Conservation (phyloP, 2,888 invertebrate genomes). For the Lottia gigantea region DNA sequence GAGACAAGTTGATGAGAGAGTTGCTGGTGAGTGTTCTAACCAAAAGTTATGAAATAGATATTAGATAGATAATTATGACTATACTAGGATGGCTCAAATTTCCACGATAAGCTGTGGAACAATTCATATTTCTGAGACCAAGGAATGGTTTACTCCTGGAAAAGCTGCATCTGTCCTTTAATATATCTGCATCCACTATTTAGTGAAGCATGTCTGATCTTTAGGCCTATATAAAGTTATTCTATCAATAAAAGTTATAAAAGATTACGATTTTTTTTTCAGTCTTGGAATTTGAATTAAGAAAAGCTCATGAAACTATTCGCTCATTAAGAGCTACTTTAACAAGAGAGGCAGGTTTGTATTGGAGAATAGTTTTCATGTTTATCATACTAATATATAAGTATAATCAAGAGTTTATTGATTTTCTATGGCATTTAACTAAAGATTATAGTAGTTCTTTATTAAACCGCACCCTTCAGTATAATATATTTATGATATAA, state of each 20-base stretch:
- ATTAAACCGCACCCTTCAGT: too few species aligned
- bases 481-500: too few species aligned
- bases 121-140: too few species aligned
- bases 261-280: conserved; percentile 34
- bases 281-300: conserved; percentile 86
- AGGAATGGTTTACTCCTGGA: too few species aligned
- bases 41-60: too few species aligned
- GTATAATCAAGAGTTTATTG: background rate
- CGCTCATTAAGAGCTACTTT: conserved; percentile 83
- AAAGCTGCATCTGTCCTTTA: too few species aligned
- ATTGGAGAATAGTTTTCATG: too few species aligned
- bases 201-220: background rate
- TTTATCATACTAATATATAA: background rate
- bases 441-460: background rate
- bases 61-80: too few species aligned
- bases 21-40: conserved; percentile 72
- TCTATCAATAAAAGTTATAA: background rate
- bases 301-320: conserved; percentile 88
- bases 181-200: too few species aligned
- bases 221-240: background rate
- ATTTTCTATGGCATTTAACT: background rate
- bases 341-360: conserved; percentile 71
- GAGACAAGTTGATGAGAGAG: conserved; percentile 79
- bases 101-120: too few species aligned
- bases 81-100: too few species aligned